Conservation (phyloP, 92 coral and sea anemone species). For the Epizoanthus ramosus region DNA sequence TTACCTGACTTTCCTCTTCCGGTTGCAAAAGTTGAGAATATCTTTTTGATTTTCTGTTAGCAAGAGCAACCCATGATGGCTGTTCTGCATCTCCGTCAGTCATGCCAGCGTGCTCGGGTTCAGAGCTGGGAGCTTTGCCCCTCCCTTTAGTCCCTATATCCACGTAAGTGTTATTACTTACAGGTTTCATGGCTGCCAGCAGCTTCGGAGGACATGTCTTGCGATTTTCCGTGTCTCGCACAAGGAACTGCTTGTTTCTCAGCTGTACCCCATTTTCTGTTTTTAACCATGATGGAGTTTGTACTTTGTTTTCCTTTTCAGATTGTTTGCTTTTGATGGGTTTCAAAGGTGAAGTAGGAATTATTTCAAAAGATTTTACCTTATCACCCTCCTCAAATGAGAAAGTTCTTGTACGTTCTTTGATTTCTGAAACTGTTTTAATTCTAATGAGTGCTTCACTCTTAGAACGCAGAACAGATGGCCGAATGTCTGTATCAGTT, state of each 20-base stretch:
- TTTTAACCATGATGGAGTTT: constrained; percentile 6
- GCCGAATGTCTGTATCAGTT: not conserved
- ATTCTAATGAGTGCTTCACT: constrained; percentile 17
- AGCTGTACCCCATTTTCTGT: not conserved
- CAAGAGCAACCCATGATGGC: constrained; percentile 79
- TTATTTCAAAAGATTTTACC: not conserved
- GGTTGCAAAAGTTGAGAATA: constrained; percentile 67
- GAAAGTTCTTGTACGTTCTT: not conserved
- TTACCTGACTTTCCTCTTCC: constrained; percentile 42
- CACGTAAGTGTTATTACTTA: not conserved
- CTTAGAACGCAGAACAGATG: constrained; percentile 22
- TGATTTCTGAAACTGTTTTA: constrained; percentile 4
- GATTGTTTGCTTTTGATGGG: constrained; percentile 22
- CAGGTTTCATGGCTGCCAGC: constrained; percentile 9
- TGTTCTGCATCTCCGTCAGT: constrained; percentile 6
- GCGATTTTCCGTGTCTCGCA: constrained; percentile 31
- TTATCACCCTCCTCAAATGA: constrained; percentile 14
- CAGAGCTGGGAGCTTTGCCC: not conserved
- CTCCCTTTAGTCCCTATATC: not conserved
- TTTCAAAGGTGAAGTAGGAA: not conserved
- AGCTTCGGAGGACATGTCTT: constrained; percentile 33
- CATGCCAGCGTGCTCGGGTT: not conserved
- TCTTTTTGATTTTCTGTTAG: constrained; percentile 68
- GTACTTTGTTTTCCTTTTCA: constrained; percentile 21
- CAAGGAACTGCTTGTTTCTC: constrained; percentile 32